Evolutionary conservation across 1,140 invertebrate species (phyloP).

Genomic region (Ostrea edulis): DNA sequence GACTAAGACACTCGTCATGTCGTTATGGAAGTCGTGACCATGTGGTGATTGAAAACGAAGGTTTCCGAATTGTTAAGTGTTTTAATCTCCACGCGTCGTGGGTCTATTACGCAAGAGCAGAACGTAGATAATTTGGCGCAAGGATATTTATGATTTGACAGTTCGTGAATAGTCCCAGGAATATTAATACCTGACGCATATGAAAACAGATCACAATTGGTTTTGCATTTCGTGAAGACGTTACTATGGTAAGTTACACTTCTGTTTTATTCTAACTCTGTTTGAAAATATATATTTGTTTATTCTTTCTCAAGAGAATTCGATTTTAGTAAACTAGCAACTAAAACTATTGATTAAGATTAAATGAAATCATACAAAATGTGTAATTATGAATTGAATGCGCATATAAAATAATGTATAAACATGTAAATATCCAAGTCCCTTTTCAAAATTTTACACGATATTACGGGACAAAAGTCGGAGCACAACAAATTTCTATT

Average conservation of each 20-base stretch:
- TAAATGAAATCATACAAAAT: no score
- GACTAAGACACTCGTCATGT: background rate
- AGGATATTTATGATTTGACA: slow-evolving; percentile 22
- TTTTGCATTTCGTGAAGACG: background rate
- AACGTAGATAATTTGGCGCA: background rate
- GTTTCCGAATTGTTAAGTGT: background rate
- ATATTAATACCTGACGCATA: background rate
- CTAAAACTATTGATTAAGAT: no score
- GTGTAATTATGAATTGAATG: no score
- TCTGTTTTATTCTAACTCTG: background rate
- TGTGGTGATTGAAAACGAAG: background rate
- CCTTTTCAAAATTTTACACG: no score
- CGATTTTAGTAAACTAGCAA: no score
- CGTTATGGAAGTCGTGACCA: slow-evolving; percentile 19
- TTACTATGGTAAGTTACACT: background rate
- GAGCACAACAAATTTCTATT: no score
- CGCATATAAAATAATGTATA: no score
- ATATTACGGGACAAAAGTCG: no score
- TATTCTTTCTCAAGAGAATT: background rate
- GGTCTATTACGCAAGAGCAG: background rate
- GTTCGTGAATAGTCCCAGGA: slow-evolving; percentile 5
- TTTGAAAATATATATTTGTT: background rate
- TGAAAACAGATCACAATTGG: background rate
- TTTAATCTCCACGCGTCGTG: background rate
- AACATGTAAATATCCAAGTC: no score